Evolutionary conservation across 2,797 vertebrate genomes (phyloP).

Genomic region (Macropodus opercularis): DNA sequence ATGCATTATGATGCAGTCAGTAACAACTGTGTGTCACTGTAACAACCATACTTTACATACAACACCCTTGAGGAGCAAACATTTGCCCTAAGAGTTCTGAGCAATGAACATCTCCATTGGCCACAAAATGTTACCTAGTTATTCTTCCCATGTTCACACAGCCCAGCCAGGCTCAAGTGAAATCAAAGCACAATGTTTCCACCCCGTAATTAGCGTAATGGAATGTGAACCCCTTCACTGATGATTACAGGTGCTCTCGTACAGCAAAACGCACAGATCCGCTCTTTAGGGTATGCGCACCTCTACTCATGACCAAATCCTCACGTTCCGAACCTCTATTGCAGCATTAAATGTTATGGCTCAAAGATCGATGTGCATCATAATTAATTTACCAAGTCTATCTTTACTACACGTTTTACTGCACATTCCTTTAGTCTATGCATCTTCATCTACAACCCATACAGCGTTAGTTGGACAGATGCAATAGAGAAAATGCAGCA

Average conservation of each 20-base stretch:
- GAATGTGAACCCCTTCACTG: constrained; percentile 68
- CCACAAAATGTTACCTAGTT: background rate
- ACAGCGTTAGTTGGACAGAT: too few species aligned
- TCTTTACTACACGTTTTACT: constrained; percentile 1
- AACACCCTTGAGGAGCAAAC: constrained; percentile 7
- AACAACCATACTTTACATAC: constrained; percentile 4
- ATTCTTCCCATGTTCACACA: constrained; percentile 24
- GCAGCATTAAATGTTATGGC: constrained; percentile 54
- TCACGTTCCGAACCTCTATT: constrained; percentile 52
- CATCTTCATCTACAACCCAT: too few species aligned
- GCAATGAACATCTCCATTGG: too few species aligned
- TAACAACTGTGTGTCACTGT: constrained; percentile 16
- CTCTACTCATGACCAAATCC: constrained; percentile 19
- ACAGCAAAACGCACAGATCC: constrained; percentile 38
- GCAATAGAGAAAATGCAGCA: too few species aligned
- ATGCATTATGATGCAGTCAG: constrained; percentile 13
- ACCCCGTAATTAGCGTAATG: constrained; percentile 71
- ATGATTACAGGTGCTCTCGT: constrained; percentile 65
- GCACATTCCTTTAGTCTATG: constrained; percentile 21
- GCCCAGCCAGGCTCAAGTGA: constrained; percentile 64
- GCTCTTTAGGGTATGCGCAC: constrained; percentile 48
- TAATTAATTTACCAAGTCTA: too few species aligned
- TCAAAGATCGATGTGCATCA: constrained; percentile 22
- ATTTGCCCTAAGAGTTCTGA: background rate
- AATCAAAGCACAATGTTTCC: constrained; percentile 65